phyloP scores from a whole-genome alignment of 2,888 invertebrate genomes.

The Synanthedon andrenaeformis region DNA sequence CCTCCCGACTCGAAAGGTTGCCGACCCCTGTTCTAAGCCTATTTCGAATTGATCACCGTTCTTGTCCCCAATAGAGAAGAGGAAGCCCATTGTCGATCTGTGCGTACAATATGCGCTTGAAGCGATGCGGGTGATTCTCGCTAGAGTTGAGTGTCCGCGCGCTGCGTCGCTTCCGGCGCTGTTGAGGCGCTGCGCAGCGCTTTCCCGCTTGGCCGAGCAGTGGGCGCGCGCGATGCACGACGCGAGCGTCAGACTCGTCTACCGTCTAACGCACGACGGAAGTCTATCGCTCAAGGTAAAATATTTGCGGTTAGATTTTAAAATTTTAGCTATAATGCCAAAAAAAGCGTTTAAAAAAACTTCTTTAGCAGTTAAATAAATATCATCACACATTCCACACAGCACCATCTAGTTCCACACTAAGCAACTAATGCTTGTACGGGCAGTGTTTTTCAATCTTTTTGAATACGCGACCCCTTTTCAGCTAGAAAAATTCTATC shows the following conservation, averaged over 20 bases:
- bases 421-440: too few relatives aligned
- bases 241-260: conserved; percentile 37
- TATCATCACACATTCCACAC: too few relatives aligned
- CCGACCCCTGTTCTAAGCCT: too few relatives aligned
- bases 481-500: too few relatives aligned
- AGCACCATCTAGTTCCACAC: too few relatives aligned
- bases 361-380: too few relatives aligned
- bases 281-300: conserved; percentile 34
- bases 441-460: too few relatives aligned
- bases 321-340: neutral
- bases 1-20: too few relatives aligned
- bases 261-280: conserved; percentile 22
- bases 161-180: conserved; percentile 18
- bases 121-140: conserved; percentile 25
- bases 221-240: conserved; percentile 42
- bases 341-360: too few relatives aligned
- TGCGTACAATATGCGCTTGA: conserved; percentile 35
- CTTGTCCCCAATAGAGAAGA: conserved; percentile 24
- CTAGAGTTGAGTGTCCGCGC: conserved; percentile 21
- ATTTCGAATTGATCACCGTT: too few relatives aligned
- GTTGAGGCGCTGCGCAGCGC: conserved; percentile 15
- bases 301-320: too few relatives aligned
- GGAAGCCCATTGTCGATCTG: conserved; percentile 27
- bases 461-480: too few relatives aligned
- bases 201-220: conserved; percentile 8